Evolutionary conservation across 2,797 vertebrate species (phyloP), one percentile per base, ranked within the genome.

Genomic region (Echeneis naucrates): DNA sequence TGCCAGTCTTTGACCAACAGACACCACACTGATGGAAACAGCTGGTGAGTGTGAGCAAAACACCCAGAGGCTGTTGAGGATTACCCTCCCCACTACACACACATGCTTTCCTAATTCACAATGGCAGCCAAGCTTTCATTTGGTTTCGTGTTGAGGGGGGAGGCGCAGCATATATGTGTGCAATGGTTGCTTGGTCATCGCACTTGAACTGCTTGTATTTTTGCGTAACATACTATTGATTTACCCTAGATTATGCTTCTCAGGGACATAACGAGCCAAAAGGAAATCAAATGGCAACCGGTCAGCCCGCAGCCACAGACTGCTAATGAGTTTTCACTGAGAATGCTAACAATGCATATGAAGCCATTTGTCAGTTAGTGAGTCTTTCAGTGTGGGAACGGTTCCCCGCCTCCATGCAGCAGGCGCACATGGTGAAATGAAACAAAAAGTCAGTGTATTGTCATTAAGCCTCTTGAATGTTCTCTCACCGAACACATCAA

Each of bases 31-130:
- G 76, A 80, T 84, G 77, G 56, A 86, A 89, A 88, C 84, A 84
- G 87, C 80, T 90, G 84, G 59, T 79, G 58, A 38, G 80, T 55
- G 53, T 77, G 78, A 72, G 75, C 68, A 52, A 81, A 91, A 84
- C 70, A 87, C 77, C 78, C 70, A 51, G 68, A 80, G 77, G 81
- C 72, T 78, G 37, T 74, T 80, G 78, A 84, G 75, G 82, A 87
- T 86, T 75, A 58, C 30, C 23, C 17, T 69, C 6, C 55, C 45
- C 78, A 1, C 33, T 47, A 62, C 33, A 44, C 57, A 65, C 63
- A 26, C 60, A 33, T 61, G 48, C 48, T 40, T 56, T 59, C 32
- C 51, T 63, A 42, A 67, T 69, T 69, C 60, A 65, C 45, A 37
- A 45, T 27, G 47, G 16, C 50, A 60, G 26, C 60, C 70, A 64